phyloP scores from a whole-genome alignment of 2,888 invertebrate genomes.

The Carabus problematicus region DNA sequence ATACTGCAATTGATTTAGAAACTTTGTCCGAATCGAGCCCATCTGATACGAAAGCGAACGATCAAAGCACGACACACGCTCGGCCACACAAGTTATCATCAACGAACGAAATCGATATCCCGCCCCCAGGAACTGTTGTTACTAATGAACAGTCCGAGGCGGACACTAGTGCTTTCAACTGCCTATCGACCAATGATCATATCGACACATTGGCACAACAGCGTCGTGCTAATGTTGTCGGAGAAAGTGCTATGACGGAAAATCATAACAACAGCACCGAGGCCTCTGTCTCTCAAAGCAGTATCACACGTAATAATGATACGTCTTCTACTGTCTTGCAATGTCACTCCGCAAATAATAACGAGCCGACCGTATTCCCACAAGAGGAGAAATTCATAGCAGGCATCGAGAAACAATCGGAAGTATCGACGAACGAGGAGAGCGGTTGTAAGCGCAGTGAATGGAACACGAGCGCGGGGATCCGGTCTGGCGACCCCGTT shows the following conservation, averaged over 20 bases:
- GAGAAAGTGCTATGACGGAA: conserved; percentile 25
- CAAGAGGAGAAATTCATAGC: conserved; percentile 34
- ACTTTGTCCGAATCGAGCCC: conserved; percentile 18
- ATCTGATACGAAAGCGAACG: conserved; percentile 31
- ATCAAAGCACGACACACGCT: conserved; percentile 15
- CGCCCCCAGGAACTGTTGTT: conserved; percentile 29
- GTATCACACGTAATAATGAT: conserved; percentile 26
- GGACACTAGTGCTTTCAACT: neutral
- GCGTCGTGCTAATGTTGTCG: neutral
- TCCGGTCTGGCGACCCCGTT: conserved; percentile 56
- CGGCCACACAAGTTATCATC: conserved; percentile 1
- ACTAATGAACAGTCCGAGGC: neutral
- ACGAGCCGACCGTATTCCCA: conserved; percentile 16
- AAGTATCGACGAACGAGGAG: conserved; percentile 22
- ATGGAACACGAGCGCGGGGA: conserved; percentile 52
- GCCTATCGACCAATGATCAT: too few relatives aligned
- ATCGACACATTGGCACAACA: neutral
- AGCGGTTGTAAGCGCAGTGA: conserved; percentile 45
- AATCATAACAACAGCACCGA: conserved; percentile 1
- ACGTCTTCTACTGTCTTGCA: conserved; percentile 1
- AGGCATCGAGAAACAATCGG: conserved; percentile 19
- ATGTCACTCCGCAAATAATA: neutral
- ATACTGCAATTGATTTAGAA: conserved; percentile 39
- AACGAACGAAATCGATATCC: conserved; percentile 13
- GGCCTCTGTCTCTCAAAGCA: neutral